Evolutionary conservation across 2,888 invertebrate genomes (phyloP), one percentile per base, ranked within the genome.

Genomic region (Taenaris catops): DNA sequence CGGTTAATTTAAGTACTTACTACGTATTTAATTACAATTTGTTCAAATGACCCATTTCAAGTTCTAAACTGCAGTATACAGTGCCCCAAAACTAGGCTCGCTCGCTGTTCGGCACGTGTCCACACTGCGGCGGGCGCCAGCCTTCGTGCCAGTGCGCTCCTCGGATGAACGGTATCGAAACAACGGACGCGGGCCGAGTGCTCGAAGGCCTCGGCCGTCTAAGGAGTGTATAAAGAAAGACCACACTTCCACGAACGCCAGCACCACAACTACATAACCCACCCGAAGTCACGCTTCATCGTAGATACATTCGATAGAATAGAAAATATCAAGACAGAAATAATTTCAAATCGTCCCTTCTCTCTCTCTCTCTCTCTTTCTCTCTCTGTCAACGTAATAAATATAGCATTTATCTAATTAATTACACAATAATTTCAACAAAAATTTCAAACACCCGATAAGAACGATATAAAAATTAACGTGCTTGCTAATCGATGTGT

Each of bases 341-440:
- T 81, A 83, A 86, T 83, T 83, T 80, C 64, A 76, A 79, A 73
- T 69, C 70, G 75, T 81, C 79, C 72, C 75, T 69, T 63, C 68
- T 65, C 63, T 60, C 49, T 56, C 63, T 74, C n/a, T n/a, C n/a
- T n/a, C n/a, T n/a, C n/a, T n/a, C n/a, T n/a, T n/a, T n/a, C n/a
- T n/a, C n/a, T n/a, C n/a, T n/a, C n/a, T n/a, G n/a, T n/a, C 69
- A 84, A 86, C 81, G 71, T 72, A 83, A 80, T 79, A 80, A 84
- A 86, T 86, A 81, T 84, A 80, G 75, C 59, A 74, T 74, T 78
- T 71, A 78, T 69, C 75, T 81, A 83, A 78, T 74, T 71, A 78
- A 76, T 81, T 83, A 84, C 72, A 80, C 79, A 84, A 83, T 84
- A 83, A 86, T 84, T 84, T 84, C 76, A 86, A 86, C 84, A 81